Percentiles rank a stretch among this genome's conserved stretches.
Evolutionary conservation across 1,140 invertebrate genomes (phyloP).

Genomic region (Elysia chlorotica): DNA sequence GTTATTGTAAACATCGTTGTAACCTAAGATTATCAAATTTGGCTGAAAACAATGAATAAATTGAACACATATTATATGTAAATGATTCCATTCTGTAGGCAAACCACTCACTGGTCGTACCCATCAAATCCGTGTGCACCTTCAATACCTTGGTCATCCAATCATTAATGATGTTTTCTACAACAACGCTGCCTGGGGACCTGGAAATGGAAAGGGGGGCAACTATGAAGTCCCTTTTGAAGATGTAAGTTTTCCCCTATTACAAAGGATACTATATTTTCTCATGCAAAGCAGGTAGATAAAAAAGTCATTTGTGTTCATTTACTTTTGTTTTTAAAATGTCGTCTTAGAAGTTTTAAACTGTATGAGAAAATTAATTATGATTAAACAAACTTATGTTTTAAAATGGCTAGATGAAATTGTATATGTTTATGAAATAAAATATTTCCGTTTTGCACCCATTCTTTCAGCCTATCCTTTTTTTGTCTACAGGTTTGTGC

Average conservation of each 20-base stretch:
- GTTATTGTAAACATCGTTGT: neutral
- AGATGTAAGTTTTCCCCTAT: conserved; percentile 64
- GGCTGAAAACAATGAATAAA: neutral
- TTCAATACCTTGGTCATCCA: conserved; percentile 96
- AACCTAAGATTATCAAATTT: neutral
- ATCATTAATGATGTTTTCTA: conserved; percentile 97
- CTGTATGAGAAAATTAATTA: neutral
- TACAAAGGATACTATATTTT: neutral
- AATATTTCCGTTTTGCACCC: neutral
- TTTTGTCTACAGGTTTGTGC: conserved; percentile 17
- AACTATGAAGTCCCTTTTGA: conserved; percentile 90
- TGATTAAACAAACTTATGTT: neutral
- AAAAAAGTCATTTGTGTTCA: neutral
- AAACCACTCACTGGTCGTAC: conserved; percentile 91
- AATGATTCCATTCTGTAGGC: conserved; percentile 34
- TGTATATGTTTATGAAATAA: neutral
- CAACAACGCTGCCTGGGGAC: conserved; percentile 58
- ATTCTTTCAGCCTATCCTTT: neutral
- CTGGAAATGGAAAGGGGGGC: conserved; percentile 86
- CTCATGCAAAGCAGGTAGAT: neutral
- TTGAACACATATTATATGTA: neutral
- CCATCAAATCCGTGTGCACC: conserved; percentile 98
- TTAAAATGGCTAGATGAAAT: neutral
- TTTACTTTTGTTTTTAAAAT: neutral
- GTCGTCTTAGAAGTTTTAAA: neutral